A percentile compares a stretch with the other conserved stretches of the same genome.
Evolutionary conservation across 2,113 vertebrate genomes (phyloP).

Genomic region (Antechinus flavipes): DNA sequence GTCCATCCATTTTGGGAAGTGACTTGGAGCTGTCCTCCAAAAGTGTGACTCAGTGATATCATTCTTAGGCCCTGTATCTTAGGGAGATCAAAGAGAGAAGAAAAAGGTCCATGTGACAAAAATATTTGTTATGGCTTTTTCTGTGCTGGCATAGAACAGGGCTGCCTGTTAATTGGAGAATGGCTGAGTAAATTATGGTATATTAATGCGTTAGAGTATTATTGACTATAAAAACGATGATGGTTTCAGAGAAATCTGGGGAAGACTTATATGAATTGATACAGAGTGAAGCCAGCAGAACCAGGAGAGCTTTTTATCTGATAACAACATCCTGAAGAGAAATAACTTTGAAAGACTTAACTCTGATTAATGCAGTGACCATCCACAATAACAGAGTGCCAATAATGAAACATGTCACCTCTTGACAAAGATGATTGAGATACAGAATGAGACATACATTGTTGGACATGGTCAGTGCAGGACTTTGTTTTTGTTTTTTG

Average conservation of each 20-base stretch:
- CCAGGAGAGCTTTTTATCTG: too few relatives aligned
- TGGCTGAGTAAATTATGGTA: not conserved
- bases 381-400: not conserved
- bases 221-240: not conserved
- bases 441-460: not conserved
- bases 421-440: not conserved
- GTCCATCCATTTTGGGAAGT: not conserved
- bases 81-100: not conserved
- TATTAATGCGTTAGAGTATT: not conserved
- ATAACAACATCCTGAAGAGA: too few relatives aligned
- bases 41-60: too few relatives aligned
- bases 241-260: not conserved
- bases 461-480: not conserved
- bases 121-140: not conserved
- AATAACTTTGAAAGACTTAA: too few relatives aligned
- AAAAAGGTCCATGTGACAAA: not conserved
- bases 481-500: too few relatives aligned
- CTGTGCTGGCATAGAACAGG: too few relatives aligned
- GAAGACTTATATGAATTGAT: too few relatives aligned
- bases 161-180: too few relatives aligned
- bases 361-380: too few relatives aligned
- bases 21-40: too few relatives aligned
- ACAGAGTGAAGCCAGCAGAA: too few relatives aligned
- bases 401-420: not conserved
- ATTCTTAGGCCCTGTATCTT: too few relatives aligned